Conservation (phyloP, 2,113 vertebrate species). For the Brienomyrus brachyistius region DNA sequence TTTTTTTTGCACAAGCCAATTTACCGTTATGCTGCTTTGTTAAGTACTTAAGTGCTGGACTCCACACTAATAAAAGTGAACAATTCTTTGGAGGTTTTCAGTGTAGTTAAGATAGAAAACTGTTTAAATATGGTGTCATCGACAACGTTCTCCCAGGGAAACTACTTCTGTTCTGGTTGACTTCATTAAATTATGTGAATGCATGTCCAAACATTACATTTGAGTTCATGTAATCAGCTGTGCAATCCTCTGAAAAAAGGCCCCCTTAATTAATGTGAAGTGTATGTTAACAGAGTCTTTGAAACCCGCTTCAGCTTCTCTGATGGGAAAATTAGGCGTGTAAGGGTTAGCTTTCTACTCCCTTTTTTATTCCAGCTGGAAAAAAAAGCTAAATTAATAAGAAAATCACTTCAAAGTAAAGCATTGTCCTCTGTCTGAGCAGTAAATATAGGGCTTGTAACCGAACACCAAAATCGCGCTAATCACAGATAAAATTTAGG, state of each 20-base stretch:
- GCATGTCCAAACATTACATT: background rate
- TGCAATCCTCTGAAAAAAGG: background rate
- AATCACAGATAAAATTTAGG: background rate
- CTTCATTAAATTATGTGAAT: background rate
- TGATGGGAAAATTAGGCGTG: conserved; percentile 40
- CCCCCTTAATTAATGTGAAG: conserved; percentile 4
- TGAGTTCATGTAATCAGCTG: background rate
- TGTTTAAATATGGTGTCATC: background rate
- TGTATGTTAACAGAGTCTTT: conserved; percentile 4
- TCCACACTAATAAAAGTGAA: background rate
- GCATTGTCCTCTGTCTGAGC: conserved; percentile 36
- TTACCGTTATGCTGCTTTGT: no score
- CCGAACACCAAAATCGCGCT: background rate
- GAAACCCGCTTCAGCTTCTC: conserved; percentile 31
- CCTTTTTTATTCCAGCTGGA: conserved; percentile 42
- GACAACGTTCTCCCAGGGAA: background rate
- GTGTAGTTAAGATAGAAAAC: background rate
- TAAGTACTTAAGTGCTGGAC: background rate
- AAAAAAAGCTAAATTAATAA: conserved; percentile 53
- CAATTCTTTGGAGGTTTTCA: background rate
- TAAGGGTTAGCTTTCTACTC: conserved; percentile 37
- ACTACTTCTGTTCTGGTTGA: background rate
- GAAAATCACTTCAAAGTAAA: conserved; percentile 48
- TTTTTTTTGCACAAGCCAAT: no score
- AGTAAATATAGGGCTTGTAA: background rate